These are phyloP conservation scores for Neogobius melanostomus DNA, from an alignment of 2,113 vertebrate genomes.

Conservation along the genomic window DNA sequence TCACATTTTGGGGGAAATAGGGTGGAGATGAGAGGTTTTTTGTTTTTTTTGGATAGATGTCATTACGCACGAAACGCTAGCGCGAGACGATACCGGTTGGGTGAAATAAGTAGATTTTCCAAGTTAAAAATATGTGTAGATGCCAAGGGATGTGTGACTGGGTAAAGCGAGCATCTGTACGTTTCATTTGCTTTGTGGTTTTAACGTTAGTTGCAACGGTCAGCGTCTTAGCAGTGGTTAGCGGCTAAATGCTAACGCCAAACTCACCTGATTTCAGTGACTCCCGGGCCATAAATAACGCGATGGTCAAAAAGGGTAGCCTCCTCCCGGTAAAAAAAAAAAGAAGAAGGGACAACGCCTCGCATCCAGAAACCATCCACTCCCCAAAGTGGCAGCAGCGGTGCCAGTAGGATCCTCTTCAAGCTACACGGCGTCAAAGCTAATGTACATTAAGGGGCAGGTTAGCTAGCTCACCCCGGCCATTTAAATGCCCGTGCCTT, in stretches of 20 bases:
- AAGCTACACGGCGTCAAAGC: constrained; percentile 14
- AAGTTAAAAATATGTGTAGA: neutral
- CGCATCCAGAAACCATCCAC: neutral
- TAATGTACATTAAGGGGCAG: constrained; percentile 22
- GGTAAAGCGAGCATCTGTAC: too few species aligned
- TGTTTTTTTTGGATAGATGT: neutral
- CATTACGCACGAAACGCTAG: neutral
- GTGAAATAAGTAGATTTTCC: neutral
- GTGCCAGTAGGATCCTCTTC: constrained; percentile 5
- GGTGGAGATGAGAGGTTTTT: neutral
- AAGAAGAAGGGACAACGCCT: neutral
- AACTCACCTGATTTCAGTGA: constrained; percentile 44
- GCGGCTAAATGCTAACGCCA: constrained; percentile 36
- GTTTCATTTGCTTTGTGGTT: neutral
- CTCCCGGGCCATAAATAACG: constrained; percentile 12
- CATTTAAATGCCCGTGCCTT: neutral
- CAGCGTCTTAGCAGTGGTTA: constrained; percentile 21
- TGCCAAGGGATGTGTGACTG: too few species aligned
- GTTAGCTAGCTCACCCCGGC: constrained; percentile 21
- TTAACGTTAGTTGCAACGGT: constrained; percentile 16
- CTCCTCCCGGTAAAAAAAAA: neutral
- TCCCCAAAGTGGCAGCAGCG: neutral
- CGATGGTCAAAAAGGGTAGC: neutral
- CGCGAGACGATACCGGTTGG: neutral
- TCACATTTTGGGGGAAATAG: neutral